Percentiles rank a stretch among this genome's conserved stretches.
Evolutionary conservation across 2,888 invertebrate species (phyloP).

Genomic region (Hololepta plana): DNA sequence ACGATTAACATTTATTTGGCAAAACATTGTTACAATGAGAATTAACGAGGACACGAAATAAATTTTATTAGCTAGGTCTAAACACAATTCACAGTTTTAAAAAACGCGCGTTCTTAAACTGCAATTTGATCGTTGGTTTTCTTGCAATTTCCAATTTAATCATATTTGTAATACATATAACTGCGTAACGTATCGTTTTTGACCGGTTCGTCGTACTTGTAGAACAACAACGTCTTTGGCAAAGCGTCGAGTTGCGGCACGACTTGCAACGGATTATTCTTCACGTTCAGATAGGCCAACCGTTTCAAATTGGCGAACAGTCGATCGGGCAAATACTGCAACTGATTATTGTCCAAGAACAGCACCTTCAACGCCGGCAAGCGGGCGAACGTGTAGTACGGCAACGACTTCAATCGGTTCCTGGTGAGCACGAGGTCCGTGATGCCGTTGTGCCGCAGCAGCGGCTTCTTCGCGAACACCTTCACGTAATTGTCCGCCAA

Average conservation of each 20-base stretch:
- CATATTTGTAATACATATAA: too few species aligned
- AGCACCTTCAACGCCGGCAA: conserved; percentile 17
- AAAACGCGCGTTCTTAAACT: too few species aligned
- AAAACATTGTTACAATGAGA: too few species aligned
- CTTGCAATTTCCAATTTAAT: too few species aligned
- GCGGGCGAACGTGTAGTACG: conserved; percentile 14
- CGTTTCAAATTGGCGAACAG: conserved; percentile 14
- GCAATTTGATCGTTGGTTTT: background rate
- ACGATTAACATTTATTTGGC: too few species aligned
- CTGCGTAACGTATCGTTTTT: too few species aligned
- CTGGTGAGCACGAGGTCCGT: conserved; percentile 16
- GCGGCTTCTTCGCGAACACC: conserved; percentile 13
- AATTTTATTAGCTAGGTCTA: too few species aligned
- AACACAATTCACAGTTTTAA: too few species aligned
- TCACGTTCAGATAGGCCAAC: conserved; percentile 18
- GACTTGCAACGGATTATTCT: conserved; percentile 12
- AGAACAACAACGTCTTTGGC: background rate
- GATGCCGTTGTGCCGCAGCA: too few species aligned
- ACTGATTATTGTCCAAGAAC: conserved; percentile 18
- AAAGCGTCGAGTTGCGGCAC: conserved; percentile 4
- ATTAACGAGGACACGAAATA: too few species aligned
- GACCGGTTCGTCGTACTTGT: too few species aligned
- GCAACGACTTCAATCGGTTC: conserved; percentile 14
- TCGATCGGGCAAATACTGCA: conserved; percentile 12
- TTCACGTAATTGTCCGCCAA: conserved; percentile 12